phyloP scores from a whole-genome alignment of 1,140 invertebrate species.

The Zaprionus gabonicus region DNA sequence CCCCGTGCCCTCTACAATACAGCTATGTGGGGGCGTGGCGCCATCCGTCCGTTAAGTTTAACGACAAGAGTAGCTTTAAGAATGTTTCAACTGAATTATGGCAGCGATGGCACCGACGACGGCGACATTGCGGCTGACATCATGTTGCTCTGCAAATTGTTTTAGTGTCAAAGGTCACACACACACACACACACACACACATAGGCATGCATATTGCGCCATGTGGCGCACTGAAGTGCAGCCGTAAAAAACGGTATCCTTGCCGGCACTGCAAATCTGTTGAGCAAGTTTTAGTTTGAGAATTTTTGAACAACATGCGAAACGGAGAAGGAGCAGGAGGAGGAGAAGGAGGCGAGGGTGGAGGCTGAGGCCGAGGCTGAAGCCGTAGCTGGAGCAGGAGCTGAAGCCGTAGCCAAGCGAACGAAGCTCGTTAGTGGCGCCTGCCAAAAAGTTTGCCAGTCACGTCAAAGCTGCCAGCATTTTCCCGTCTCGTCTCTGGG shows the following conservation, averaged over 20 bases:
- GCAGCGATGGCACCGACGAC: slow-evolving; percentile 30
- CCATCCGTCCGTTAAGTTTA: slow-evolving; percentile 38
- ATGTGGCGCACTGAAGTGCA: slow-evolving; percentile 74
- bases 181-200: slow-evolving; percentile 48
- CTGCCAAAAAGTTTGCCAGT: slow-evolving; percentile 82
- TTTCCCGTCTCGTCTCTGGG: slow-evolving; percentile 35
- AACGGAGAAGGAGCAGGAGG: slow-evolving; percentile 10
- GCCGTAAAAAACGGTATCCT: slow-evolving; percentile 67
- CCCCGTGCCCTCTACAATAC: background rate
- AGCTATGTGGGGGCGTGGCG: background rate
- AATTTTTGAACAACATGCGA: slow-evolving; percentile 78
- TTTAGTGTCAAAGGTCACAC: slow-evolving; percentile 80
- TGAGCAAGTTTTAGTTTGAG: slow-evolving; percentile 79
- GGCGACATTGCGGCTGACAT: slow-evolving; percentile 61
- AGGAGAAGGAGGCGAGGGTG: background rate
- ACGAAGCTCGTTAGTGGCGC: slow-evolving; percentile 73
- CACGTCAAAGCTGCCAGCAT: slow-evolving; percentile 76
- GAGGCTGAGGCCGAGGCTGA: background rate
- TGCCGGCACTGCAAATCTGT: slow-evolving; percentile 68
- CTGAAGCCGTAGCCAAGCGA: slow-evolving; percentile 12
- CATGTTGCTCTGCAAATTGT: slow-evolving; percentile 79
- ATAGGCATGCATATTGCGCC: slow-evolving; percentile 45
- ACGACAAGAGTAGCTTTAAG: slow-evolving; percentile 70
- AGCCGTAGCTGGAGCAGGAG: background rate
- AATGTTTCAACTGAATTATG: slow-evolving; percentile 81